These are phyloP conservation scores for Nebria brevicollis DNA, from an alignment of 2,888 invertebrate genomes.

Conservation along the genomic window DNA sequence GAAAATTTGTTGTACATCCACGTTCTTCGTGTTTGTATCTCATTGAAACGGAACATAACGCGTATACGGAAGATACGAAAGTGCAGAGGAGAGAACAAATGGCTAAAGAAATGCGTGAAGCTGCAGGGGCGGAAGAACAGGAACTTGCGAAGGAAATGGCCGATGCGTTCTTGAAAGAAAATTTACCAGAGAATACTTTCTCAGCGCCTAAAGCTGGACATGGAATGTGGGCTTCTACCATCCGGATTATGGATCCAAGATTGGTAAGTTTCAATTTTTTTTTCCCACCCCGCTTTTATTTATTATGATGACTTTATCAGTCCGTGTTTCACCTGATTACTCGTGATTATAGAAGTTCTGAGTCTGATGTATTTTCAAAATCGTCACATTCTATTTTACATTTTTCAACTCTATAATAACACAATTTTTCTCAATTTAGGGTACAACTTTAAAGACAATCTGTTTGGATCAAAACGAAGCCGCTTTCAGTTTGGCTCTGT, in stretches of 20 bases:
- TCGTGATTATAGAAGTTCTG: constrained; percentile 29
- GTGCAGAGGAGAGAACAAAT: constrained; percentile 90
- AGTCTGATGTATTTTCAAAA: constrained; percentile 21
- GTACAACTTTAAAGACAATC: constrained; percentile 80
- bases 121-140: constrained; percentile 95
- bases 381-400: not conserved
- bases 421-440: constrained; percentile 57
- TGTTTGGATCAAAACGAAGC: constrained; percentile 96
- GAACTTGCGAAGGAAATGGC: constrained; percentile 98
- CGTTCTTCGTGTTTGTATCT: constrained; percentile 91
- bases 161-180: constrained; percentile 93
- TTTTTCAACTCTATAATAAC: not conserved
- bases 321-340: constrained; percentile 46
- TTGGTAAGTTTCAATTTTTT: constrained; percentile 55
- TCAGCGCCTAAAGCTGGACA: constrained; percentile 95
- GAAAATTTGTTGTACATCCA: constrained; percentile 92
- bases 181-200: constrained; percentile 92
- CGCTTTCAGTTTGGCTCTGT: constrained; percentile 85
- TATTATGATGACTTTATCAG: constrained; percentile 34
- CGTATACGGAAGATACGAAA: constrained; percentile 97
- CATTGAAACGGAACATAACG: constrained; percentile 97
- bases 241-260: constrained; percentile 88
- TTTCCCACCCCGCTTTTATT: not conserved
- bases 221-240: constrained; percentile 95
- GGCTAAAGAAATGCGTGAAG: constrained; percentile 98